These are phyloP conservation scores for Hippopotamus amphibius DNA, from an alignment of 2,113 vertebrate species.

Conservation along the genomic window DNA sequence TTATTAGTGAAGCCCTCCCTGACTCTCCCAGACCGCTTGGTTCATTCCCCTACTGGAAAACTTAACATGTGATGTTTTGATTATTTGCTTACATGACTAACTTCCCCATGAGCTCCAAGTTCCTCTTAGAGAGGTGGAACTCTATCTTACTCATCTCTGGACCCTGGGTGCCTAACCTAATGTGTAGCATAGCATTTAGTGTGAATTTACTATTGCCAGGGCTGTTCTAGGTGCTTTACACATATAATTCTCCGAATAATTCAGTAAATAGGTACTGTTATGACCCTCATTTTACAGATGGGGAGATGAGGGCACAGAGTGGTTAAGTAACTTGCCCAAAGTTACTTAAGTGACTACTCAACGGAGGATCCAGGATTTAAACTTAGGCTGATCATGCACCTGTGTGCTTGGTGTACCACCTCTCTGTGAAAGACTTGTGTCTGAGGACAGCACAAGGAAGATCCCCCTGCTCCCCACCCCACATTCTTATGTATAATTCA, in stretches of 20 bases:
- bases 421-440: neutral
- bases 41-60: neutral
- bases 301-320: neutral
- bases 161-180: neutral
- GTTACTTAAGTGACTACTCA: neutral
- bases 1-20: neutral
- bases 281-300: neutral
- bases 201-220: neutral
- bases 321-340: neutral
- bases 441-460: neutral
- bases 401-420: neutral
- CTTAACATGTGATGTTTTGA: neutral
- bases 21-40: neutral
- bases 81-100: neutral
- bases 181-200: neutral
- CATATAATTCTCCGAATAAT: neutral
- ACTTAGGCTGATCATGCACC: neutral
- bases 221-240: neutral
- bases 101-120: neutral
- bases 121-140: neutral
- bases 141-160: neutral
- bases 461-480: too few species aligned
- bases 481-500: neutral
- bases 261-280: neutral
- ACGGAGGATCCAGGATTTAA: neutral